Conservation (phyloP, 2,113 vertebrate genomes). For the Rissa tridactyla region DNA sequence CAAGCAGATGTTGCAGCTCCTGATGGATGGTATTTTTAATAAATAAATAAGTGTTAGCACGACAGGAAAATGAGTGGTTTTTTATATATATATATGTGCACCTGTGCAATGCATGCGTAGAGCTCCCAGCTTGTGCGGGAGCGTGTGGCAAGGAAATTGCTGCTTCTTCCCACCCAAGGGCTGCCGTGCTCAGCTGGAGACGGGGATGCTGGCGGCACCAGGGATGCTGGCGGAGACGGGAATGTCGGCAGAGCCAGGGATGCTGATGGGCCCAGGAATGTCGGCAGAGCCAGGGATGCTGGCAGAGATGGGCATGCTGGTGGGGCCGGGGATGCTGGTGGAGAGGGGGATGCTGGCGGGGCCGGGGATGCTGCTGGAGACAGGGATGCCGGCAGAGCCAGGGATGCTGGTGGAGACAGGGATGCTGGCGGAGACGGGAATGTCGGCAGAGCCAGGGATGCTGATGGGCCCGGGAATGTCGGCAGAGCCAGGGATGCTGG, state of each 20-base stretch:
- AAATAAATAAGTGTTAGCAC: constrained; percentile 8
- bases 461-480: too few species aligned
- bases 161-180: background rate
- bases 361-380: too few species aligned
- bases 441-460: background rate
- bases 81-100: background rate
- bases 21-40: constrained; percentile 27
- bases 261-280: too few species aligned
- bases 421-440: too few species aligned
- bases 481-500: too few species aligned
- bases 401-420: too few species aligned
- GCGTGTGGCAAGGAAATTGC: background rate
- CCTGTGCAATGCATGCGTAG: background rate
- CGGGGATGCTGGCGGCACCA: background rate
- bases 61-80: background rate
- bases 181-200: background rate
- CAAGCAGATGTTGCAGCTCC: constrained; percentile 62
- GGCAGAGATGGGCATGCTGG: too few species aligned
- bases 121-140: background rate
- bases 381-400: too few species aligned
- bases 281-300: too few species aligned
- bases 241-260: too few species aligned
- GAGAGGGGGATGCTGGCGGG: background rate
- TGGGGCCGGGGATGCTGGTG: too few species aligned
- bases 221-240: background rate